Base-by-base conservation (phyloP, 2,113 vertebrate genomes). In the Mugil cephalus region DNA sequence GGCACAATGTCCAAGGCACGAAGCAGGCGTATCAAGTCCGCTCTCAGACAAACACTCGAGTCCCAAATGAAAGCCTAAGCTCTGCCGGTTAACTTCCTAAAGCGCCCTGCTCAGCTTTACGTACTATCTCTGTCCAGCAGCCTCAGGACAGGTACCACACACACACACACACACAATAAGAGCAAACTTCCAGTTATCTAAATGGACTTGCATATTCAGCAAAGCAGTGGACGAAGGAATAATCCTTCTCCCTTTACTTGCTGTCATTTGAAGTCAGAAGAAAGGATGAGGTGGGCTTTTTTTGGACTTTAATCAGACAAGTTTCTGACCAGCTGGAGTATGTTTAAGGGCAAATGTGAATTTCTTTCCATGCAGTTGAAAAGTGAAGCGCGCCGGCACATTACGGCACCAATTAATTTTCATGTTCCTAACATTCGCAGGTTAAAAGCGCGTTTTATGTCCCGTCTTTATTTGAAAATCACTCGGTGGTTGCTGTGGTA, bases 41-140 rank as follows among this genome's bases (percentile, higher is more conserved):
- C 72, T 75, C 77, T 67, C 54, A 71, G 72, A 80, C 72, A 66
- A 46, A 63, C 54, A 65, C 55, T 46, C 59, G 45, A 36, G 34
- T 53, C 60, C 76, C 36, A 7, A 72, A 82, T 74, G 72, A 69
- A 84, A 84, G 54, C 48, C 74, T 83, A 88, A 87, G 80, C 86
- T 69, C 56, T 56, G 9, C 46, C 7, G 0, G 73, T 62, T 62
- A 83, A 88, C 77, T 77, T 85, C 34, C 66, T 69, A 85, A 89
- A 85, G 70, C 43, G 61, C 88, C 83, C 75, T 63, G 67, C 88
- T 87, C 81, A 81, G 68, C 82, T 34, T 68, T 85, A 74, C 2
- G 13, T 67, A 43, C 62, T 85, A 91, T 92, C 88, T 81, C 82
- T 62, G 51, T 72, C 58, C 70, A 78, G 61, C 88, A 90, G 91